Base-by-base conservation (phyloP, 1,140 invertebrate species). In the Ips nitidus region DNA sequence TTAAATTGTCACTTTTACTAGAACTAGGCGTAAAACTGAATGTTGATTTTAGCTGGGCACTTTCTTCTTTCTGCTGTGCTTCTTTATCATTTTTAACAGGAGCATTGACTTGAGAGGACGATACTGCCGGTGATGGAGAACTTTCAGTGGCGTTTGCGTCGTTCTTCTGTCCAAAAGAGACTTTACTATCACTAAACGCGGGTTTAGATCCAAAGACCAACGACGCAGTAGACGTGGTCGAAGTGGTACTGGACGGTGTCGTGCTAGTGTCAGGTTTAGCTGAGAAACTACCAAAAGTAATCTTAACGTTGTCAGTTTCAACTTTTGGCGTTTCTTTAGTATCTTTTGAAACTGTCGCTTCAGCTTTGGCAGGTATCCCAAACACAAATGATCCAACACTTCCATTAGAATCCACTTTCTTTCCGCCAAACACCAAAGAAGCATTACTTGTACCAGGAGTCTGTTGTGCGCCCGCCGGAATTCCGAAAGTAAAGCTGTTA, bases 401-500 rank as follows among this genome's bases (percentile, higher is more conserved):
- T n/a, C 38, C 42, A 47, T 42, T 4, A 62, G 22, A 8, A 56
- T 37, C 7, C 53, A 22, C 4, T 58, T 50, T 50, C 22, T 50
- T 66, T 45, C 58, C 70, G 3, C 66, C 66, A 56, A 72, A 72
- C 36, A 72, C 41, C 1, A 43, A 43, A 0, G 53, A 22, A 50
- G 38, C 62, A 45, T 43, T 22, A 22, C 22, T 22, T 22, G 45
- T 50, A 2, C 3, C 45, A 6, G 22, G 7, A 8, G 7, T 50
- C 45, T 50, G 45, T 3, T 2, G 2, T 8, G 52, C 6, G 1
- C 37, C 52, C 2, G 52, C n/a, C 40, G 69, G 63, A 55, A 74
- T 73, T 57, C 75, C 75, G 67, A 77, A 75, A 41, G 62, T 75
- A 64, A 77, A 77, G 5, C 60, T 52, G 36, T 69, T 41, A 5